Evolutionary conservation across 2,113 vertebrate species (phyloP).

Genomic region (Eira barbara): DNA sequence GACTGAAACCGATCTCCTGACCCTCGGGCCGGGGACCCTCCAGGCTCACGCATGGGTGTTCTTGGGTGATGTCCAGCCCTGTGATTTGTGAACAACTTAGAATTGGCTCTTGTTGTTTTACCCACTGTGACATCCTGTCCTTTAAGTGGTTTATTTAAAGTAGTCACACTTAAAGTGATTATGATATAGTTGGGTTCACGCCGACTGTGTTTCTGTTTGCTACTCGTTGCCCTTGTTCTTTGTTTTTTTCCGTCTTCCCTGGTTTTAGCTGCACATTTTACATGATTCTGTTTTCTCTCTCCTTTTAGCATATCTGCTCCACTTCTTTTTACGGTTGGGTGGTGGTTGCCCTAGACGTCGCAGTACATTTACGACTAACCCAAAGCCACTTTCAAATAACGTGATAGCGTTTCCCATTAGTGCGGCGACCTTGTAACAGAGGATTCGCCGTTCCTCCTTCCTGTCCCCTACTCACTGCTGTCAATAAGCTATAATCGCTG

Average conservation of each 20-base stretch:
- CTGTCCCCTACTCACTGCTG: not conserved
- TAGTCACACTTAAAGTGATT: not conserved
- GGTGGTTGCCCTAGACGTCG: not conserved
- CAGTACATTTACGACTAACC: not conserved
- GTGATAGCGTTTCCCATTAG: not conserved
- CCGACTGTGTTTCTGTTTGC: not conserved
- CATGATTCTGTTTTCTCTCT: not conserved
- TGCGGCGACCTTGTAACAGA: too few species aligned
- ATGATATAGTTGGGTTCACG: not conserved
- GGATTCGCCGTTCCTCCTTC: not conserved
- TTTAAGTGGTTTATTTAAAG: not conserved
- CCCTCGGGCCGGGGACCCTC: not conserved
- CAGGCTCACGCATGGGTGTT: not conserved
- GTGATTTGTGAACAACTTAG: not conserved
- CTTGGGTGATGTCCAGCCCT: not conserved
- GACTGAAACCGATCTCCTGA: not conserved
- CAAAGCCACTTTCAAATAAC: not conserved
- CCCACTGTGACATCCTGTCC: not conserved
- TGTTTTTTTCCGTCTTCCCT: not conserved
- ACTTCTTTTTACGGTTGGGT: not conserved
- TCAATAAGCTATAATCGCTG: not conserved
- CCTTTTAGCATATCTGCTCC: not conserved
- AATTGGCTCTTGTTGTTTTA: not conserved
- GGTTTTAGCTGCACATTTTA: not conserved
- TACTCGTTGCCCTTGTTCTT: not conserved